Percentiles rank a stretch among this genome's conserved stretches.
Conservation (phyloP, 2,113 vertebrate species). For the Notothenia coriiceps region DNA sequence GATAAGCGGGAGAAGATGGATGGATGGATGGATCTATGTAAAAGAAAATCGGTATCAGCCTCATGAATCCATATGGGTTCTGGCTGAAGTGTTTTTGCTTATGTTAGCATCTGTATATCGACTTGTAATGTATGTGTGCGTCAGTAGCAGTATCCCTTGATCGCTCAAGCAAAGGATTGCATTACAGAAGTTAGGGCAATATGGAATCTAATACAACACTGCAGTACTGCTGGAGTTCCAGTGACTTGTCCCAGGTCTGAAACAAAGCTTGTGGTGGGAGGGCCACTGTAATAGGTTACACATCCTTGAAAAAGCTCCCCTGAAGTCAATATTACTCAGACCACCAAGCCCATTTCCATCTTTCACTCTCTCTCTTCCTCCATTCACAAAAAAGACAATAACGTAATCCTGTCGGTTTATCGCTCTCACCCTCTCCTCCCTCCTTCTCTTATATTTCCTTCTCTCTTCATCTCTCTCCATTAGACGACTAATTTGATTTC, state of each 20-base stretch:
- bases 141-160: slow-evolving; percentile 26
- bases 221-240: slow-evolving; percentile 51
- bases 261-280: slow-evolving; percentile 56
- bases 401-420: slow-evolving; percentile 76
- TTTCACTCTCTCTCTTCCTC: slow-evolving; percentile 32
- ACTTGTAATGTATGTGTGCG: neutral
- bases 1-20: too few species aligned
- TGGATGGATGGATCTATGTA: too few species aligned
- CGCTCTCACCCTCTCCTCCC: slow-evolving; percentile 58
- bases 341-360: slow-evolving; percentile 67
- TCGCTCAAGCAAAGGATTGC: slow-evolving; percentile 55
- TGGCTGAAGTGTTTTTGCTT: neutral
- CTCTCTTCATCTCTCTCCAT: slow-evolving; percentile 65
- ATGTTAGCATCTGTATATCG: neutral
- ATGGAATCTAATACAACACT: slow-evolving; percentile 69
- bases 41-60: neutral
- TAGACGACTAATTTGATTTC: slow-evolving; percentile 80
- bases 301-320: slow-evolving; percentile 76
- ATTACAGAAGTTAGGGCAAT: slow-evolving; percentile 65
- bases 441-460: slow-evolving; percentile 44
- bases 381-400: slow-evolving; percentile 77
- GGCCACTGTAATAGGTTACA: slow-evolving; percentile 75
- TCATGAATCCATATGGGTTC: slow-evolving; percentile 11
- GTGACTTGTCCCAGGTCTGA: slow-evolving; percentile 66
- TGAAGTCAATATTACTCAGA: slow-evolving; percentile 78